Conservation (phyloP, 2,113 vertebrate species). For the Pseudorasbora parva region DNA sequence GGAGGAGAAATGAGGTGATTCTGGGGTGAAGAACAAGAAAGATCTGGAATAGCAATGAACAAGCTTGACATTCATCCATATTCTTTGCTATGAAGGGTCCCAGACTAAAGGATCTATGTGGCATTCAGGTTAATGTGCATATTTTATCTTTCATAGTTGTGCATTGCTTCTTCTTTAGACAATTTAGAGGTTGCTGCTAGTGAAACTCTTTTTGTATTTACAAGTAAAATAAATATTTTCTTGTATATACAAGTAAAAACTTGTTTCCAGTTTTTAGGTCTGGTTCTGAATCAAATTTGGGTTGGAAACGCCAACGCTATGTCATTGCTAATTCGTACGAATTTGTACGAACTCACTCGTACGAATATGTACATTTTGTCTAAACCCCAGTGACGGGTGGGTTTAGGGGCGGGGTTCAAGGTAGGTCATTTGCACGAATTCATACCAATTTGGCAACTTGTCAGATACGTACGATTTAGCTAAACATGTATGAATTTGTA, state of each 20-base stretch:
- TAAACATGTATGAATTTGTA: no score
- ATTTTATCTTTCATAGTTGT: neutral
- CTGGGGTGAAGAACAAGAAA: conserved; percentile 32
- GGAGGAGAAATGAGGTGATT: conserved; percentile 31
- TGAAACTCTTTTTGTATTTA: neutral
- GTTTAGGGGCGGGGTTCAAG: no score
- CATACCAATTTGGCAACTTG: no score
- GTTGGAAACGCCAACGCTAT: neutral
- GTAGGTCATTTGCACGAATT: no score
- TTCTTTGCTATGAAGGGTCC: neutral
- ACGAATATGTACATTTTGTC: no score
- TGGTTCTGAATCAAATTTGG: neutral
- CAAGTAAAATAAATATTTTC: neutral
- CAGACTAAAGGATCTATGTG: conserved; percentile 1
- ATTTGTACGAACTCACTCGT: no score
- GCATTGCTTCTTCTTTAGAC: neutral
- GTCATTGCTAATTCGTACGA: no score
- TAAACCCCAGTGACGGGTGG: no score
- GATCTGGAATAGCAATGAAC: conserved; percentile 25
- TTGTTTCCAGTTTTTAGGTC: neutral
- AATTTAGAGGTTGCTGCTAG: neutral
- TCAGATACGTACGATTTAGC: no score
- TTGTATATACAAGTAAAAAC: neutral
- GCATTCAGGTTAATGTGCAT: conserved; percentile 19
- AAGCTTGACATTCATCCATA: conserved; percentile 29